Evolutionary conservation across 2,888 invertebrate genomes (phyloP).

Genomic region (Seira sanloemensis): DNA sequence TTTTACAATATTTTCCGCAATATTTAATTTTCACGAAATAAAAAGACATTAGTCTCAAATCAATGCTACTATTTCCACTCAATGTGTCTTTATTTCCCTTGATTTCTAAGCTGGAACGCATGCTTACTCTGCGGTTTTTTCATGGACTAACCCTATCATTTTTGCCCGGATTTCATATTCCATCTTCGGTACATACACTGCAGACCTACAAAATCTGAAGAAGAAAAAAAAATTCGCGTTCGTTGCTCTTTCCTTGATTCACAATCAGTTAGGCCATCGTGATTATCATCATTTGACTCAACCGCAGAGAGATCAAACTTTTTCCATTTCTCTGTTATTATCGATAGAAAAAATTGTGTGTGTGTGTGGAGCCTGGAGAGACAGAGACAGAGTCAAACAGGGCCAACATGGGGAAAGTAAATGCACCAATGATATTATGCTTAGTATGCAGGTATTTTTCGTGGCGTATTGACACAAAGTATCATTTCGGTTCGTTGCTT

Average conservation of each 20-base stretch:
- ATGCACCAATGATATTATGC: constrained; percentile 33
- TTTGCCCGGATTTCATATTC: not conserved
- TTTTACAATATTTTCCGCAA: too few species aligned
- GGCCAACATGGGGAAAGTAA: not conserved
- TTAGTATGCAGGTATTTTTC: constrained; percentile 48
- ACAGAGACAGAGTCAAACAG: not conserved
- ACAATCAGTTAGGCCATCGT: not conserved
- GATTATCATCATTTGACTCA: not conserved
- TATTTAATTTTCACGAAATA: too few species aligned
- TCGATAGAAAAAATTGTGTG: not conserved
- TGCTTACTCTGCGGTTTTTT: not conserved
- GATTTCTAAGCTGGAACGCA: not conserved
- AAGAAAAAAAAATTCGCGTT: not conserved
- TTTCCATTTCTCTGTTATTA: not conserved
- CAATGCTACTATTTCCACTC: not conserved
- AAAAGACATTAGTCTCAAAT: not conserved
- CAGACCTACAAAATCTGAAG: too few species aligned
- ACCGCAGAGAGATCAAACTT: not conserved
- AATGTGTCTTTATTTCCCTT: too few species aligned
- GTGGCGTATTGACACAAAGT: constrained; percentile 51
- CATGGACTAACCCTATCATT: not conserved
- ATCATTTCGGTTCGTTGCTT: constrained; percentile 52
- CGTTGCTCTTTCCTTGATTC: not conserved
- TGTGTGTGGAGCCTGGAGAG: too few species aligned
- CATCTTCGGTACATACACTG: too few species aligned